These are phyloP conservation scores for Drosophila pseudotakahashii DNA, from an alignment of 2,888 invertebrate species.

Conservation along the genomic window DNA sequence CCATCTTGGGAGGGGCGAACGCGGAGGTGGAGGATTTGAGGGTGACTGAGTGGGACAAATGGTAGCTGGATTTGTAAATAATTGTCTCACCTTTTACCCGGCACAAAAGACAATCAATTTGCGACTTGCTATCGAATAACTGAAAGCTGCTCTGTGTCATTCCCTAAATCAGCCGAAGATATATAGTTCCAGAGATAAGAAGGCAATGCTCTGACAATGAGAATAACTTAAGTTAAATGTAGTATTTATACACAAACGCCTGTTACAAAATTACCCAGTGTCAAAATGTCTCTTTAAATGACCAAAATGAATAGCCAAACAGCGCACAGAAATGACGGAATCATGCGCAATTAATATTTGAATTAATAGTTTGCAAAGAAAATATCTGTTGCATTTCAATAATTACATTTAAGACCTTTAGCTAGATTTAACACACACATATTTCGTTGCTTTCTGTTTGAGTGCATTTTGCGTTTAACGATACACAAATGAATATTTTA, in stretches of 20 bases:
- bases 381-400: neutral
- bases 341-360: neutral
- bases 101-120: conserved; percentile 37
- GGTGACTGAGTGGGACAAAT: conserved; percentile 29
- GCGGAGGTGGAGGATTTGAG: too few species aligned
- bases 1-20: too few species aligned
- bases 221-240: too few species aligned
- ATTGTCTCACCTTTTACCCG: conserved; percentile 41
- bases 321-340: neutral
- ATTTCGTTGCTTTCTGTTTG: neutral
- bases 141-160: conserved; percentile 21
- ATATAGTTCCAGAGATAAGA: neutral
- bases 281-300: neutral
- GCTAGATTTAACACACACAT: neutral
- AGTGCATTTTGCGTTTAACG: neutral
- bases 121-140: conserved; percentile 12
- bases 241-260: too few species aligned
- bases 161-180: conserved; percentile 9
- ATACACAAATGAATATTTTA: neutral
- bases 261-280: too few species aligned
- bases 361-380: neutral
- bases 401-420: neutral
- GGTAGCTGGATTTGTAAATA: conserved; percentile 36
- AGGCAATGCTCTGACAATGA: neutral
- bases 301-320: neutral